A percentile compares a stretch with the other conserved stretches of the same genome.
phyloP scores from a whole-genome alignment of 2,888 invertebrate species.

The Epirrhoe tristata region DNA sequence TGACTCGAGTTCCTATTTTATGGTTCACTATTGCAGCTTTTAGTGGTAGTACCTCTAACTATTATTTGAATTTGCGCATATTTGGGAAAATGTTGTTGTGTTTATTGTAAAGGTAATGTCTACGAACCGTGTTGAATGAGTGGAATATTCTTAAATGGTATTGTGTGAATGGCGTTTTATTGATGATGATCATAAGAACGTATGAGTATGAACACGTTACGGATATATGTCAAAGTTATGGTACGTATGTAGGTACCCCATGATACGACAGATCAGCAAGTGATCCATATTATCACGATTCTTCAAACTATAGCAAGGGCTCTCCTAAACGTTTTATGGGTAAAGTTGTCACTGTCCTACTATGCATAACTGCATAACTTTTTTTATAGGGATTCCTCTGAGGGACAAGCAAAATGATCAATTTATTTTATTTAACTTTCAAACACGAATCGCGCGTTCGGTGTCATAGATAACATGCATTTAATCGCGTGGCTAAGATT shows the following conservation, averaged over 20 bases:
- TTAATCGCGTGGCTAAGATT: too few relatives aligned
- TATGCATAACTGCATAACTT: constrained; percentile 5
- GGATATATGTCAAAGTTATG: neutral
- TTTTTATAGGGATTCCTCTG: neutral
- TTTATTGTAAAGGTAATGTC: neutral
- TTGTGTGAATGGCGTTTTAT: too few relatives aligned
- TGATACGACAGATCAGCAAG: neutral
- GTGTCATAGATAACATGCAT: too few relatives aligned
- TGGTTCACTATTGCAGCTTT: constrained; percentile 7
- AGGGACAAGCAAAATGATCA: neutral
- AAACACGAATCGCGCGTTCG: too few relatives aligned
- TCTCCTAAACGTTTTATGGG: constrained; percentile 2
- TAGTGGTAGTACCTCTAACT: neutral
- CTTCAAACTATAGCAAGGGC: neutral
- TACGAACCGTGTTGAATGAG: neutral
- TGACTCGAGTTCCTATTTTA: constrained; percentile 11
- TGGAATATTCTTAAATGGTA: too few relatives aligned
- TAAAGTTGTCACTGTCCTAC: constrained; percentile 2
- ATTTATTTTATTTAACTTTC: neutral
- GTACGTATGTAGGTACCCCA: neutral
- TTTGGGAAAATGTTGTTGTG: neutral
- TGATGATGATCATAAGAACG: too few relatives aligned
- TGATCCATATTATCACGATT: neutral
- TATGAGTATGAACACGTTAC: neutral
- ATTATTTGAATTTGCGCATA: neutral